These are phyloP conservation scores for Chloroclysta siterata DNA, from an alignment of 2,888 invertebrate species.

Conservation along the genomic window DNA sequence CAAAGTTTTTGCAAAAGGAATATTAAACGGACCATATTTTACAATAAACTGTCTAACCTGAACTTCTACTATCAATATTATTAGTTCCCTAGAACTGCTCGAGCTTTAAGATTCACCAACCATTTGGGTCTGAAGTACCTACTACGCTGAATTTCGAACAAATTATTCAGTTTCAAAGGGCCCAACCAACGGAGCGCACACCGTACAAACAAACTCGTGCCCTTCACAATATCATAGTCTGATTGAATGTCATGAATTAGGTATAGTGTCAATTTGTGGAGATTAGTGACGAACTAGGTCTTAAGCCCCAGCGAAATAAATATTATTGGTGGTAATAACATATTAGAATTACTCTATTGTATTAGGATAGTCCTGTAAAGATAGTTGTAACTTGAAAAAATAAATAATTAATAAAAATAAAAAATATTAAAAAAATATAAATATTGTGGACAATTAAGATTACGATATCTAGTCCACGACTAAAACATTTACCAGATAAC, in stretches of 20 bases:
- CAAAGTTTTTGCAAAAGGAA: not conserved
- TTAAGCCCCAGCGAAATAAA: not conserved
- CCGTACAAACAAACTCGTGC: constrained; percentile 1
- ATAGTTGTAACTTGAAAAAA: no score
- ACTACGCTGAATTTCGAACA: constrained; percentile 21
- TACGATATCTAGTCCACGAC: no score
- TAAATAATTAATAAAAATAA: no score
- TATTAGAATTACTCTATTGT: no score
- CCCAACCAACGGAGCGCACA: constrained; percentile 14
- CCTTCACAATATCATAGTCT: constrained; percentile 12
- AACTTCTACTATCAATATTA: constrained; percentile 20
- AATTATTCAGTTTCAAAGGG: constrained; percentile 30
- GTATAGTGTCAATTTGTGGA: not conserved
- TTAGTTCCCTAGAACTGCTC: constrained; percentile 10
- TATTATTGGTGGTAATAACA: not conserved
- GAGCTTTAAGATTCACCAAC: constrained; percentile 24
- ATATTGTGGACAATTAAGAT: no score
- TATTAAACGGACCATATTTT: not conserved
- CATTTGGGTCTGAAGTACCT: constrained; percentile 23
- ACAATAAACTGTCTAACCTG: constrained; percentile 5
- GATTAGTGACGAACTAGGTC: constrained; percentile 1
- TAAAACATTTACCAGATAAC: no score
- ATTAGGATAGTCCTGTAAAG: no score
- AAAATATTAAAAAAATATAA: no score
- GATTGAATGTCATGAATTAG: constrained; percentile 2